phyloP scores from a whole-genome alignment of 2,113 vertebrate genomes.

The Geothlypis trichas region DNA sequence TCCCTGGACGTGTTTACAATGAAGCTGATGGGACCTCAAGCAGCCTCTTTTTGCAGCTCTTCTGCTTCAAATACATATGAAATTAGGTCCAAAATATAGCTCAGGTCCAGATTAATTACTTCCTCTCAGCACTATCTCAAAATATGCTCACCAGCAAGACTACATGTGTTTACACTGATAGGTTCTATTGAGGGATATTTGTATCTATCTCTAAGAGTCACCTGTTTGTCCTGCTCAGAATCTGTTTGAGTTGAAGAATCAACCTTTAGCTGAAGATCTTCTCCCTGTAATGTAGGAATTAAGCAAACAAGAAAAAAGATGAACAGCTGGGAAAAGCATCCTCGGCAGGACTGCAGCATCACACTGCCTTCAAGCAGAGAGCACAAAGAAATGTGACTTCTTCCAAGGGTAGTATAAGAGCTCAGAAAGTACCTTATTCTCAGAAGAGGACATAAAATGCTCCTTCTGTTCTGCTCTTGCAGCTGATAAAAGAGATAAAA shows the following conservation, averaged over 20 bases:
- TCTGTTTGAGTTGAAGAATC: neutral
- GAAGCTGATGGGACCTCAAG: neutral
- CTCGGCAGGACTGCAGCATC: neutral
- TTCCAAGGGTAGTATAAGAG: neutral
- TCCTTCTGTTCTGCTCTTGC: neutral
- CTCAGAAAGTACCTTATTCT: neutral
- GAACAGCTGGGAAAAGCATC: neutral
- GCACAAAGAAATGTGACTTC: neutral
- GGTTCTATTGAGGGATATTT: neutral
- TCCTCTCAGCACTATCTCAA: neutral
- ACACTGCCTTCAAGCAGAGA: neutral
- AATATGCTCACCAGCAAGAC: neutral
- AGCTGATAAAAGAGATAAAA: neutral
- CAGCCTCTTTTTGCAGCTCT: neutral
- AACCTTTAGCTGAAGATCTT: neutral
- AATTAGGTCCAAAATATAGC: neutral
- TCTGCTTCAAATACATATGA: neutral
- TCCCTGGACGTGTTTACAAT: neutral
- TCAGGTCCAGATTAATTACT: neutral
- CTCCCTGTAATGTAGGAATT: neutral
- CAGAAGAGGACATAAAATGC: neutral
- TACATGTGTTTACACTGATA: neutral
- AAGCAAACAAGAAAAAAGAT: neutral
- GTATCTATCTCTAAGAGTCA: neutral
- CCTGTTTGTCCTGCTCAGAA: neutral